Base-by-base conservation (phyloP, 2,113 vertebrate species). In the Seriola aureovittata region DNA sequence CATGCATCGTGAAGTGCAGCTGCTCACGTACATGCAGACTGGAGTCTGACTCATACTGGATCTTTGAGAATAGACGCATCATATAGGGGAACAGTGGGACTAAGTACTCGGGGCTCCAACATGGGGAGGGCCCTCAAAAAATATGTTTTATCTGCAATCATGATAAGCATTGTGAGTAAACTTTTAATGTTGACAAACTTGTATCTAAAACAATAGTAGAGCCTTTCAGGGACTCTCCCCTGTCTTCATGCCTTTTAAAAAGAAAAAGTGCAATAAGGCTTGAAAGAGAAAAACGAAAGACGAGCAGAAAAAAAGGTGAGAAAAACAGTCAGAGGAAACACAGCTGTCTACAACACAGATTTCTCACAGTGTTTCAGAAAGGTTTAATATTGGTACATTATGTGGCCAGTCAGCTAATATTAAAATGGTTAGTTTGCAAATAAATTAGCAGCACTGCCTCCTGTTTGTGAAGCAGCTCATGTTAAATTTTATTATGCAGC, bases 1-100 rank as follows among this genome's bases (percentile, higher is more conserved):
- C 38, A 66, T 54, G 62, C 83, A 59, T 71, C 59, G 67, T 65
- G 40, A 46, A 59, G 32, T 62, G 16, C n/a, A 75, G 42, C 78
- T 23, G 66, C 54, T 62, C n/a, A 8, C 5, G 0, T 13, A 65
- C 4, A 70, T 17, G 48, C 25, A 58, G 44, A 25, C n/a, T 16
- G 52, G n/a, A 14, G 38, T 19, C 17, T 3, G 66, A 52, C 29
- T n/a, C 2, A 40, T 59, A 23, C 14, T 71, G 16, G 50, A 54
- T 60, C 44, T 66, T 21, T 79, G 40, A 57, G n/a, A 64, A 13
- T 46, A 52, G 65, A 38, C 2, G 36, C 3, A 42, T 14, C 21
- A 12, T 13, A 57, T n/a, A 57, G 55, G 25, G 25, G 55, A 57
- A 12, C 6, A 57, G 12, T 29, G 2, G 12, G 13, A 5, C 10